Evolutionary conservation across 2,888 invertebrate species (phyloP).

Genomic region (Rhogogaster chlorosoma): DNA sequence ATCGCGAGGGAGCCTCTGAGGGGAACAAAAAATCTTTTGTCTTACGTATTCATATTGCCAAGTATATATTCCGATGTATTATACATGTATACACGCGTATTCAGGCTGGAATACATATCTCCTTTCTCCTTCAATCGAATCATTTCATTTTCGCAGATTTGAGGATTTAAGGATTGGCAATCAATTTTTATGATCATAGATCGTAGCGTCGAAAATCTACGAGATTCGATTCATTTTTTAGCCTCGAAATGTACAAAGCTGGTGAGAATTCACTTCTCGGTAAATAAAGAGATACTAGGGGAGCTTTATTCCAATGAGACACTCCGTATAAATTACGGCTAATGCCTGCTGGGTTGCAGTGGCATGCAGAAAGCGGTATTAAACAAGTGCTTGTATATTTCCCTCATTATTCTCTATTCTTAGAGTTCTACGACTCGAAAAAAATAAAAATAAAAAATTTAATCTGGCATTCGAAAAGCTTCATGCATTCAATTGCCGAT

Average conservation of each 20-base stretch:
- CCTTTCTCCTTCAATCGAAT: neutral
- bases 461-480: neutral
- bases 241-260: neutral
- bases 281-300: constrained; percentile 8
- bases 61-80: neutral
- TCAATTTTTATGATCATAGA: neutral
- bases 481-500: neutral
- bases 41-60: neutral
- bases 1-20: constrained; percentile 10
- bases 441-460: neutral
- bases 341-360: neutral
- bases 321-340: constrained; percentile 19
- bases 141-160: neutral
- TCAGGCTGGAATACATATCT: neutral
- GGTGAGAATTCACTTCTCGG: neutral
- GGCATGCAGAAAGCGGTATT: constrained; percentile 22
- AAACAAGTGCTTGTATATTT: constrained; percentile 15
- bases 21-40: constrained; percentile 9
- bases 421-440: neutral
- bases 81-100: neutral
- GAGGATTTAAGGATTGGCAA: neutral
- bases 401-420: neutral
- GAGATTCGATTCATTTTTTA: neutral
- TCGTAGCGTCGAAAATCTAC: neutral
- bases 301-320: constrained; percentile 16